Evolutionary conservation across 1,140 invertebrate genomes (phyloP), one percentile per base, ranked within the genome.

Genomic region (Caenorhabditis briggsae): DNA sequence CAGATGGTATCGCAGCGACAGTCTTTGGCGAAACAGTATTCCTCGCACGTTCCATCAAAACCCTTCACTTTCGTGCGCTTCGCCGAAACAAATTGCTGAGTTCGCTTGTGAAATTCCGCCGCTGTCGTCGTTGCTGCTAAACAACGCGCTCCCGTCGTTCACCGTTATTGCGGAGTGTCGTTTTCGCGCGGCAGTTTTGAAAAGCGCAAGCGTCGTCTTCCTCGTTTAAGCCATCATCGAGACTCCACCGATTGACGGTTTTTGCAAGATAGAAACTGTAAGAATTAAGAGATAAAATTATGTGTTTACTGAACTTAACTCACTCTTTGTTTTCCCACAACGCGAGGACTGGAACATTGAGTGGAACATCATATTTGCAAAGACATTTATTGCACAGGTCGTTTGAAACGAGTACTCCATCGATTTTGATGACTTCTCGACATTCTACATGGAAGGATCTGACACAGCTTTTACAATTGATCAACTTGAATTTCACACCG

Each of bases 101-200:
- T n/a, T n/a, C n/a, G n/a, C n/a, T n/a, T n/a, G n/a, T n/a, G n/a
- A n/a, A n/a, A n/a, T n/a, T n/a, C n/a, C n/a, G n/a, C n/a, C n/a
- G n/a, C n/a, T n/a, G n/a, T n/a, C n/a, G 33, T 33, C 33, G 33
- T 33, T 33, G 33, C 33, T 33, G 33, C 33, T 33, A 65, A 65
- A 65, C 61, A 33, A 41, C 33, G 12, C 61, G 61, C 61, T 9
- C 33, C 2, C 16, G 50, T 33, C 33, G 33, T 59, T 59, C 33
- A 33, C 23, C 65, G 65, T 74, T 46, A 74, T 74, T 74, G 18
- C 41, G 65, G 65, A 74, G 65, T 74, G 14, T 74, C 43, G 65
- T 74, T 48, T 2, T 48, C 33, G 41, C 65, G 65, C 65, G 65
- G 50, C 12, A 74, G 9, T 16, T 74, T 74, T 18, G 65, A 74